Percentiles rank a stretch among this genome's conserved stretches.
These are phyloP conservation scores for Sebastes oblongus DNA, from an alignment of 2,797 vertebrate species.

Conservation along the genomic window DNA sequence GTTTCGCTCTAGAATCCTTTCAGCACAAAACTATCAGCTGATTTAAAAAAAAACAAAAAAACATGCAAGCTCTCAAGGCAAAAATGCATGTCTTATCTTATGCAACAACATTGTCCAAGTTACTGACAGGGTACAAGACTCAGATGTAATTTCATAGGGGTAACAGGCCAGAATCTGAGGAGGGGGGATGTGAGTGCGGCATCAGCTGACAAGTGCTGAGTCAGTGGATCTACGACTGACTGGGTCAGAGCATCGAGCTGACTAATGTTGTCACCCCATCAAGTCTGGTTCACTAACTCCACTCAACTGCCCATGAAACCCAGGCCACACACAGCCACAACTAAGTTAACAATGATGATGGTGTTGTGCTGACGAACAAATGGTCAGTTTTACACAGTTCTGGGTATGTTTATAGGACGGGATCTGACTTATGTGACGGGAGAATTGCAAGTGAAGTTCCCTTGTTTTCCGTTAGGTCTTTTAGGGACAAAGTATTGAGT, in stretches of 20 bases:
- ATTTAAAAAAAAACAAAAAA: not conserved
- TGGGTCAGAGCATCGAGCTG: slow-evolving; percentile 34
- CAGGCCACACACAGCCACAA: slow-evolving; percentile 23
- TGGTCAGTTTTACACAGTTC: not conserved
- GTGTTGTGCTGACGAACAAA: not conserved
- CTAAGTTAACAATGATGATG: not conserved
- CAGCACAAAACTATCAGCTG: not conserved
- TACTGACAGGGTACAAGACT: slow-evolving; percentile 8
- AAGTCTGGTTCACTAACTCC: slow-evolving; percentile 35
- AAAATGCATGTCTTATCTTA: not conserved
- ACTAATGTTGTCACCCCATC: slow-evolving; percentile 50
- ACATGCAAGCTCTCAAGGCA: not conserved
- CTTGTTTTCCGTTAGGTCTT: not conserved
- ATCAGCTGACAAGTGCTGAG: slow-evolving; percentile 52
- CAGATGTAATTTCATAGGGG: slow-evolving; percentile 48
- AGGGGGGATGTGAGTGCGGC: slow-evolving; percentile 57
- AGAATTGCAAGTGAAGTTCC: not conserved
- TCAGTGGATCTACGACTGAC: slow-evolving; percentile 23
- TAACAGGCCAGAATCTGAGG: slow-evolving; percentile 36
- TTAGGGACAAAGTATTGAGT: not conserved
- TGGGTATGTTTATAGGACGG: not conserved
- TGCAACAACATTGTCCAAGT: slow-evolving; percentile 11
- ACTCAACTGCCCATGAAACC: slow-evolving; percentile 20
- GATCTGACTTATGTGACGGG: not conserved
- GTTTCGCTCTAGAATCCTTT: not conserved